Conservation (phyloP, 2,113 vertebrate genomes). For the Oxyura jamaicensis region DNA sequence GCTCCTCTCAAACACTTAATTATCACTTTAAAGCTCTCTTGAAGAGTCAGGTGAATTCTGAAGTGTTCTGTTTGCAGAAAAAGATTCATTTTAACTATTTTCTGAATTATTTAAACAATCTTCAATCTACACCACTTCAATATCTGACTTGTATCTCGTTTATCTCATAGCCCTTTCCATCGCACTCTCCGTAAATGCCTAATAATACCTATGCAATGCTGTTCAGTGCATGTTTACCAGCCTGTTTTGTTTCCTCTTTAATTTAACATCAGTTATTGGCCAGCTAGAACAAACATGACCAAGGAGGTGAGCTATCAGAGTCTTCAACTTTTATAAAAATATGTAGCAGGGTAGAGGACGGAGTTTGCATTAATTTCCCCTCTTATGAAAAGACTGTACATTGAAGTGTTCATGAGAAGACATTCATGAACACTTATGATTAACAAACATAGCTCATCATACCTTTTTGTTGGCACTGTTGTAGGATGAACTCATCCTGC, state of each 20-base stretch:
- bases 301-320: neutral
- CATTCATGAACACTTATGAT: neutral
- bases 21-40: constrained; percentile 36
- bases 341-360: neutral
- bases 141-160: neutral
- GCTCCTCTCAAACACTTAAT: constrained; percentile 46
- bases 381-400: neutral
- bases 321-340: neutral
- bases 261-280: neutral
- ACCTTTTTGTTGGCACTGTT: neutral
- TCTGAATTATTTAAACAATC: constrained; percentile 39
- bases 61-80: constrained; percentile 49
- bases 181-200: neutral
- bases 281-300: neutral
- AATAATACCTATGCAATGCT: neutral
- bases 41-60: constrained; percentile 33
- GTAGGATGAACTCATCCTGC: neutral
- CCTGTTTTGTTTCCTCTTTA: neutral
- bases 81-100: constrained; percentile 35
- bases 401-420: neutral
- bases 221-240: neutral
- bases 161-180: neutral
- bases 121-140: neutral
- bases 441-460: neutral
- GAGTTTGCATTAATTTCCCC: neutral